Evolutionary conservation across 2,797 vertebrate species (phyloP).

Genomic region (Gymnocypris eckloni): DNA sequence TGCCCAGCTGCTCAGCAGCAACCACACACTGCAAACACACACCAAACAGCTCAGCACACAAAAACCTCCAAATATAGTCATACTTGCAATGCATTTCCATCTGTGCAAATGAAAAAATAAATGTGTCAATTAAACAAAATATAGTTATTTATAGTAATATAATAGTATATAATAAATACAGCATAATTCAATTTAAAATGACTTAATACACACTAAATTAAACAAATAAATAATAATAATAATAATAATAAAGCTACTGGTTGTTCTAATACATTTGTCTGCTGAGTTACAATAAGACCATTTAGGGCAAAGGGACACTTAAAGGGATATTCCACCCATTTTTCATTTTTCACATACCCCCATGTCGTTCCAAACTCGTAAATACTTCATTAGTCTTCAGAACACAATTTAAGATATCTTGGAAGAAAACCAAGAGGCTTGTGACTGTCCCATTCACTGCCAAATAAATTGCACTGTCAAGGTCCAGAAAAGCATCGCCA

Average conservation of each 20-base stretch:
- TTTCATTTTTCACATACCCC: no score
- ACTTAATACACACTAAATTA: not conserved
- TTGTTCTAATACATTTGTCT: no score
- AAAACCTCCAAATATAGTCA: not conserved
- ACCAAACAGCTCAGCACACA: not conserved
- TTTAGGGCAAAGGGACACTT: not conserved
- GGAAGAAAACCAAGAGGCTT: no score
- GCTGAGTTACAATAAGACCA: not conserved
- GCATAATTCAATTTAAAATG: not conserved
- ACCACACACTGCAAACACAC: conserved; percentile 78
- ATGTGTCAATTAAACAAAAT: not conserved
- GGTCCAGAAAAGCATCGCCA: no score
- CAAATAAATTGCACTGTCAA: no score
- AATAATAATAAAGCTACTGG: no score
- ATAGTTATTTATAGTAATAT: not conserved
- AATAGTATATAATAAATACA: not conserved
- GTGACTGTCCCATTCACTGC: no score
- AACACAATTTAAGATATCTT: no score
- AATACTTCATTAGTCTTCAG: no score
- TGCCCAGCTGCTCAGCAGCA: conserved; percentile 77
- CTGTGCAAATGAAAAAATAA: not conserved
- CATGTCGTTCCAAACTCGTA: no score
- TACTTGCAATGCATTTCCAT: not conserved
- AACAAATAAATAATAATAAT: no score
- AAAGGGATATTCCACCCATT: no score